Evolutionary conservation across 2,797 vertebrate species (phyloP), one percentile per base, ranked within the genome.

Genomic region (Peromyscus eremicus): DNA sequence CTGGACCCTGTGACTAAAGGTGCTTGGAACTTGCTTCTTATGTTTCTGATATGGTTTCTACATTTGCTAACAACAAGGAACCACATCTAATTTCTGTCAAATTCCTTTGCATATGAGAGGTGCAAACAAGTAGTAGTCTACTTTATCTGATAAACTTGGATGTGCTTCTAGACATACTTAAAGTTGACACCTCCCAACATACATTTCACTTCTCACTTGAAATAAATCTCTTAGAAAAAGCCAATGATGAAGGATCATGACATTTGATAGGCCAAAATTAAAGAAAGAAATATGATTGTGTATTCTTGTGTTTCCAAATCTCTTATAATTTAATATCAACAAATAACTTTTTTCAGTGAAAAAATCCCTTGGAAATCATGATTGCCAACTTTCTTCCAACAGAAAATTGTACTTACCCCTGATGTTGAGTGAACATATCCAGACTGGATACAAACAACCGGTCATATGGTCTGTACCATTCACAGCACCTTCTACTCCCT

Each of bases 141-240:
- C 1, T 13, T 43, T 34, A 76, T 49, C 27, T 83, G 21, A 34
- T 49, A 84, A 40, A 32, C 27, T 52, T 83, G 2, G 29, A 55
- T 43, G 1, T 46, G 66, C 76, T 88, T 93, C 88, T 71, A 29
- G 7, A 19, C 64, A 37, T 82, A 83, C 71, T 96, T 70, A 80
- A 91, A 80, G 14, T 91, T 37, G 19, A 73, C 4, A 60, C 1
- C 3, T 84, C 34, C 27, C 4, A 27, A 73, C 37, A 10, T 83
- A n/a, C 52, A 66, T 94, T 64, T 11, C 2, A 46, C 17, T 87
- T 62, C 16, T 94, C 14, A 17, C 0, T 77, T 94, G 16, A 85
- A 90, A 34, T 7, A 94, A 77, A 49, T 73, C 25, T 70, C 87
- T 46, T 62, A 13, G 70, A 29, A 66, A 92, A 96, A 95, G 17